phyloP scores from a whole-genome alignment of 2,113 vertebrate genomes.

The Plecotus auritus region DNA sequence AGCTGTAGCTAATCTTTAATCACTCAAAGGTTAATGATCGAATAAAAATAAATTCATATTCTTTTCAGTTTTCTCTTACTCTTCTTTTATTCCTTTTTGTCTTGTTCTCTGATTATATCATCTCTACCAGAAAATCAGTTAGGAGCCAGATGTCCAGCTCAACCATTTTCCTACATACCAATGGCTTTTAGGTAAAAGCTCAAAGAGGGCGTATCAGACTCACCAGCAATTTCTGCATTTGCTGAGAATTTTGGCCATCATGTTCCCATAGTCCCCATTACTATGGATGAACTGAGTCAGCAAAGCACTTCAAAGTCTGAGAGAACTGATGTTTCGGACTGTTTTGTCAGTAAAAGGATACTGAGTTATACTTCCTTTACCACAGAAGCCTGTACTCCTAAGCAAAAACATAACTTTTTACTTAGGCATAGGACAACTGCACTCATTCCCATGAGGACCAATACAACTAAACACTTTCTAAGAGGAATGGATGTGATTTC shows the following conservation, averaged over 20 bases:
- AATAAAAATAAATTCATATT: background rate
- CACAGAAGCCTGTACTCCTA: constrained; percentile 4
- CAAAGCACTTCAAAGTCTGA: background rate
- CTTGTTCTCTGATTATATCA: background rate
- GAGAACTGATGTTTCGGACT: background rate
- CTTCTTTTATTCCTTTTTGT: background rate
- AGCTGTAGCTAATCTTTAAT: background rate
- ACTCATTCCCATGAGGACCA: background rate
- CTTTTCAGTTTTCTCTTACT: background rate
- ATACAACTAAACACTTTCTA: constrained; percentile 2
- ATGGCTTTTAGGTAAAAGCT: background rate
- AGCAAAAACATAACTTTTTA: constrained; percentile 1
- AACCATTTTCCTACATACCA: background rate
- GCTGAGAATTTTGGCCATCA: background rate
- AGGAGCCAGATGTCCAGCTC: background rate
- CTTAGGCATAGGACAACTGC: background rate
- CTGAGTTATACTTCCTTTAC: background rate
- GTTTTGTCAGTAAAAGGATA: background rate
- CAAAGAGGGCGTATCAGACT: background rate
- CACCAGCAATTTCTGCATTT: background rate
- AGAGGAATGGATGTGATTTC: constrained; percentile 40
- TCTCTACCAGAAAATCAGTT: background rate
- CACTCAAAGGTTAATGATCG: background rate
- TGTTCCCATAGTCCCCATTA: background rate
- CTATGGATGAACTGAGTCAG: constrained; percentile 2